Base-by-base conservation (phyloP, 35 echinoderm and acorn worm genomes). In the Amphiura filiformis region DNA sequence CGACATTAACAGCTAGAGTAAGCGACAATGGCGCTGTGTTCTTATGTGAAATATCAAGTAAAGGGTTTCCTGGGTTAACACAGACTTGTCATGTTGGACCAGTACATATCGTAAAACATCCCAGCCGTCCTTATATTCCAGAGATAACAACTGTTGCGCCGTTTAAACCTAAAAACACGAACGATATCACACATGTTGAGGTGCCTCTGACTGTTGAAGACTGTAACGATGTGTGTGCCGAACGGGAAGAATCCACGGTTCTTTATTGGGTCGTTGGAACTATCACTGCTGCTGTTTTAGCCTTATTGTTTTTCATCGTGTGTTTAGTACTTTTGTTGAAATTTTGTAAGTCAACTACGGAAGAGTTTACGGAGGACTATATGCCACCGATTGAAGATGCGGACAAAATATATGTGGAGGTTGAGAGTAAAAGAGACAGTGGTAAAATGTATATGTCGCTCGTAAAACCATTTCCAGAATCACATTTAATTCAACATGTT, bases 401-500 rank as follows among this genome's bases (percentile, higher is more conserved):
- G 7, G 61, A 70, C 15, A 70, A 70, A n/a, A 30, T 70, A 70
- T 70, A 70, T 70, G 61, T 70, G 17, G 61, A 70, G 28, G 61
- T 70, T 11, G 61, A 70, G 26, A 70, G 61, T n/a, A 70, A 70
- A 70, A 11, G 61, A 30, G 61, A 30, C 26, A 70, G 61, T n/a
- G 61, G 61, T 23, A 70, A 70, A 70, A 70, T 70, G 61, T 70
- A 70, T 70, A 70, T 70, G 61, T 70, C 61, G 26, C 28, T 70
- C 4, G 61, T 70, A 30, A 70, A 70, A 70, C 61, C 61, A 18
- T 70, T 15, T 70, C 61, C 61, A 70, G 61, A 70, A 23, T 26
- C 61, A 15, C 15, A 70, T 30, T 15, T 26, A 2, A 13, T 26
- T 15, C 61, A 18, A n/a, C 61, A 70, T 15, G 61, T 70, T 11